phyloP scores from a whole-genome alignment of 2,888 invertebrate species.

The Emmelina monodactyla region DNA sequence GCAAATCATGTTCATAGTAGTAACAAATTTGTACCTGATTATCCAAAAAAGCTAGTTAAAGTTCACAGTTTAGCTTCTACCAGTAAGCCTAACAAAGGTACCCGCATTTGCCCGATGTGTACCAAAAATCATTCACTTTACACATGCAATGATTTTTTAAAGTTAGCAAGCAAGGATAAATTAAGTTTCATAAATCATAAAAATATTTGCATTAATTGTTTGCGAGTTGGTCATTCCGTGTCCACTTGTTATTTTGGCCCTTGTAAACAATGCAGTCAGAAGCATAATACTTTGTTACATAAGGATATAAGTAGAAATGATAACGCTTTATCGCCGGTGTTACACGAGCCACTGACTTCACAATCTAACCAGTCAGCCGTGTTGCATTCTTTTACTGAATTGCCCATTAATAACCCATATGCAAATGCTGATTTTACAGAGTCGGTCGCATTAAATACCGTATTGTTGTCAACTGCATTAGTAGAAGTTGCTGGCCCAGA shows the following conservation, averaged over 20 bases:
- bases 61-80: not conserved
- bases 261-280: slow-evolving; percentile 4
- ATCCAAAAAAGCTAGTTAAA: not conserved
- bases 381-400: not conserved
- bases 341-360: not conserved
- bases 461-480: slow-evolving; percentile 10
- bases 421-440: not conserved
- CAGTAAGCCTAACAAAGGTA: not conserved
- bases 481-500: slow-evolving; percentile 5
- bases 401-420: not conserved
- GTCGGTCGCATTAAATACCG: not conserved
- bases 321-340: not conserved
- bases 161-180: slow-evolving; percentile 2
- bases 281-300: slow-evolving; percentile 4
- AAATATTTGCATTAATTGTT: slow-evolving; percentile 5
- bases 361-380: not conserved
- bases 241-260: slow-evolving; percentile 4
- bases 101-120: slow-evolving; percentile 1
- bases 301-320: not conserved
- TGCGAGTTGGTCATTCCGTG: slow-evolving; percentile 3
- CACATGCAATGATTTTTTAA: slow-evolving; percentile 2
- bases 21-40: not conserved
- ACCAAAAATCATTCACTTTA: slow-evolving; percentile 3
- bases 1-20: not conserved
- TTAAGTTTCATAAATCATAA: too few species aligned